Percentiles rank a stretch among this genome's conserved stretches.
Evolutionary conservation across 2,888 invertebrate genomes (phyloP).

Genomic region (Masnerella sp.): DNA sequence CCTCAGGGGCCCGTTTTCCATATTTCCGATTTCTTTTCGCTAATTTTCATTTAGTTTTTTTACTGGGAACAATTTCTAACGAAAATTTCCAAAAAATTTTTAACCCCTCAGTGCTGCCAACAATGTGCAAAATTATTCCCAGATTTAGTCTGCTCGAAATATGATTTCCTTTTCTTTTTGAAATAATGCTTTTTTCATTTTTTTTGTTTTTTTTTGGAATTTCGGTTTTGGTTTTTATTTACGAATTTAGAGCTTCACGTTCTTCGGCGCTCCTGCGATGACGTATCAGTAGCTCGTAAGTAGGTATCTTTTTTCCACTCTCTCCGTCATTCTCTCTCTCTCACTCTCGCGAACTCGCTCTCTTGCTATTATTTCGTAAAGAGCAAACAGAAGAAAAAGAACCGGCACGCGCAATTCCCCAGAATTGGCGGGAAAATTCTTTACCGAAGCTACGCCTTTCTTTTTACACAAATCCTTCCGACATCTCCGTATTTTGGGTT

Average conservation of each 20-base stretch:
- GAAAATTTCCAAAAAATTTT: not conserved
- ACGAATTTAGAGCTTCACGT: constrained; percentile 38
- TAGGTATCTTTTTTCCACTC: constrained; percentile 42
- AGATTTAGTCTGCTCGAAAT: no score
- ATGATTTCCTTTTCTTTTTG: no score
- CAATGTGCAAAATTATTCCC: no score
- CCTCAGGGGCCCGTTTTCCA: not conserved
- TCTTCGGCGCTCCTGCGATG: constrained; percentile 41
- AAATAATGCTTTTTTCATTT: no score
- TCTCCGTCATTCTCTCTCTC: constrained; percentile 16
- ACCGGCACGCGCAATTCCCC: no score
- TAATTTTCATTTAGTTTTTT: not conserved
- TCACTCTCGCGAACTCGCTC: constrained; percentile 6
- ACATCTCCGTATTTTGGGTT: no score
- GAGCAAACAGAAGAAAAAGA: constrained; percentile 58
- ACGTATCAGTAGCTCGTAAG: constrained; percentile 55
- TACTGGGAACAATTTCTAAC: not conserved
- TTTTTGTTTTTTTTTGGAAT: no score
- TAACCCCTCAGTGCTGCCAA: no score
- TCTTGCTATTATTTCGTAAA: constrained; percentile 30
- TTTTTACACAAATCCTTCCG: constrained; percentile 43
- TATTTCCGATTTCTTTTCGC: not conserved
- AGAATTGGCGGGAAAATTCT: constrained; percentile 9
- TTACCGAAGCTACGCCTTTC: constrained; percentile 40
- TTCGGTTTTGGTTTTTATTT: no score